phyloP scores from a whole-genome alignment of 2,888 invertebrate species.

The Antitype chi region DNA sequence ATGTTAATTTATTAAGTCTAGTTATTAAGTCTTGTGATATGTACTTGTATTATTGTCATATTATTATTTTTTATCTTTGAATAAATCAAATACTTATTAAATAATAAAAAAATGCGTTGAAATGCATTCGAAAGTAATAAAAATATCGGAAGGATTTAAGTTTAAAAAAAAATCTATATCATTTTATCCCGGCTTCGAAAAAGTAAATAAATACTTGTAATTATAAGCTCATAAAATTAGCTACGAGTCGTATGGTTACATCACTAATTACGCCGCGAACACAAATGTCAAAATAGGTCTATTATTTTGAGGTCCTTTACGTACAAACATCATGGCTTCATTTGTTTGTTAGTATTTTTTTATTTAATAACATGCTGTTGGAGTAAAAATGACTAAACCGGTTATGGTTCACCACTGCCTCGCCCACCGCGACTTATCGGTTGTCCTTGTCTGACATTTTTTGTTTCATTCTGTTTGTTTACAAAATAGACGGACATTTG shows the following conservation, averaged over 20 bases:
- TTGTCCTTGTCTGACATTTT: constrained; percentile 33
- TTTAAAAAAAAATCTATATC: constrained; percentile 27
- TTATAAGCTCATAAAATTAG: constrained; percentile 33
- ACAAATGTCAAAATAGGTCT: constrained; percentile 35
- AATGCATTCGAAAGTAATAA: constrained; percentile 31
- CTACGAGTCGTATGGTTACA: constrained; percentile 34
- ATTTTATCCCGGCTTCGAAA: constrained; percentile 32
- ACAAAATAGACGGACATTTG: constrained; percentile 35
- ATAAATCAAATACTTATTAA: constrained; percentile 32
- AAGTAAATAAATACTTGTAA: constrained; percentile 29
- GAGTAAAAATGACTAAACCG: constrained; percentile 34
- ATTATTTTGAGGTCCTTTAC: constrained; percentile 33
- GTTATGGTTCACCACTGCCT: constrained; percentile 35
- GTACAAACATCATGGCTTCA: constrained; percentile 34
- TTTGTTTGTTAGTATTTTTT: constrained; percentile 34
- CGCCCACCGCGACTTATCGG: constrained; percentile 34
- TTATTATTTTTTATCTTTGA: constrained; percentile 26
- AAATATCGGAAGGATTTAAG: constrained; percentile 33
- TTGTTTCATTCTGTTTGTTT: constrained; percentile 34
- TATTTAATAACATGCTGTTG: constrained; percentile 34
- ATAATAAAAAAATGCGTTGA: constrained; percentile 31
- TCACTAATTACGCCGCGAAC: constrained; percentile 28
- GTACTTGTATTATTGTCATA: constrained; percentile 31
- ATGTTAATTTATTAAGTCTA: constrained; percentile 29
- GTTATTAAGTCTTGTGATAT: constrained; percentile 29